Conservation (phyloP, 1,140 invertebrate species). For the Calephelis virginiensis region DNA sequence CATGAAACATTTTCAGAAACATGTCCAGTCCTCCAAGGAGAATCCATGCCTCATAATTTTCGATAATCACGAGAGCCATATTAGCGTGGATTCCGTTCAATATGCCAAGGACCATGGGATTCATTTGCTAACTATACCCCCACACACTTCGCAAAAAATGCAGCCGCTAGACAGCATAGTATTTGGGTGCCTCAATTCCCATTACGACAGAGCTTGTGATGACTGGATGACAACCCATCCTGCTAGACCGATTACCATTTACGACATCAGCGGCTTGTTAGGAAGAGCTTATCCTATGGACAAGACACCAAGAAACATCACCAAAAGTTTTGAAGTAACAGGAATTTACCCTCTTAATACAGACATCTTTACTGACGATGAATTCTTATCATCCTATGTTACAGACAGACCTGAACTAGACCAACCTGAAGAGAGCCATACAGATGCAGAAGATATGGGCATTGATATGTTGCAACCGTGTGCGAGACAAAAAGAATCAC, state of each 20-base stretch:
- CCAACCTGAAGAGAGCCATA: too few species aligned
- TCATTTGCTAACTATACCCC: neutral
- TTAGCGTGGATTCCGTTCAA: neutral
- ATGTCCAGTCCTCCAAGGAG: neutral
- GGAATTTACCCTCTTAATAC: constrained; percentile 20
- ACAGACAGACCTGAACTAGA: constrained; percentile 14
- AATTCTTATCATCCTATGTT: constrained; percentile 19
- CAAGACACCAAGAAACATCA: constrained; percentile 20
- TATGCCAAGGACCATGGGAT: neutral
- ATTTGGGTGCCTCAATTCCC: neutral
- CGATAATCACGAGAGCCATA: constrained; percentile 9
- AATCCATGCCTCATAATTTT: neutral
- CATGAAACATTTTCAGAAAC: constrained; percentile 24
- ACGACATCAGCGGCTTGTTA: constrained; percentile 18
- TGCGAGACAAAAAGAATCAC: too few species aligned
- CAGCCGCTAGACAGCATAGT: neutral
- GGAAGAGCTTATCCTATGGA: constrained; percentile 16
- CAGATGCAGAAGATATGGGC: too few species aligned
- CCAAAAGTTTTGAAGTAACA: constrained; percentile 17
- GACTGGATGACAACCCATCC: constrained; percentile 11
- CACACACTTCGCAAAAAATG: neutral
- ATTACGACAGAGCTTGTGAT: neutral
- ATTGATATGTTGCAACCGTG: too few species aligned
- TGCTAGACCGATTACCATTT: constrained; percentile 18
- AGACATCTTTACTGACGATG: constrained; percentile 21